Conservation (phyloP, 2,113 vertebrate species). For the Taxidea taxus region DNA sequence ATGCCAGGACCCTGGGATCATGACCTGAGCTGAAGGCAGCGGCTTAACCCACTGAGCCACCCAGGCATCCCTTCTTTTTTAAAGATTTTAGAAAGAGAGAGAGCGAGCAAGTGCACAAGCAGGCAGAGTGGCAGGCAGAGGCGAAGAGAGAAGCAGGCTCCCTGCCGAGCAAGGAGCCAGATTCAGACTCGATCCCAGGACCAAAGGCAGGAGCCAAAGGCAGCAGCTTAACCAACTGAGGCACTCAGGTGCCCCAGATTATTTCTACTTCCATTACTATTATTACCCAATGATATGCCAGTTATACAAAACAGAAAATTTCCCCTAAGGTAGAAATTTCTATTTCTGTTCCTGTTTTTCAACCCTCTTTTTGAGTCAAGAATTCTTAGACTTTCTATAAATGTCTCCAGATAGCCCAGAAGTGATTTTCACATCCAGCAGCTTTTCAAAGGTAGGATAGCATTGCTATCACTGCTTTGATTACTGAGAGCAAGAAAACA, state of each 20-base stretch:
- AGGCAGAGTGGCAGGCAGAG: too few species aligned
- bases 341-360: not conserved
- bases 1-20: too few species aligned
- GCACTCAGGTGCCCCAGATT: not conserved
- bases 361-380: not conserved
- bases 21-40: too few species aligned
- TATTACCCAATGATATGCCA: not conserved
- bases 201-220: too few species aligned
- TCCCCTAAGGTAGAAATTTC: not conserved
- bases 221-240: not conserved
- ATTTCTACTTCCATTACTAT: not conserved
- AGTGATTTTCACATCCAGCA: not conserved
- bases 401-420: not conserved
- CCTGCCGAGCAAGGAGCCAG: too few species aligned
- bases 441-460: not conserved
- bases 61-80: too few species aligned
- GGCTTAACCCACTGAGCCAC: too few species aligned
- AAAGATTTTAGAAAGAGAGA: too few species aligned
- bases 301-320: not conserved
- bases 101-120: rapidly evolving
- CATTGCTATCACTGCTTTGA: not conserved
- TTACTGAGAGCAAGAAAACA: not conserved
- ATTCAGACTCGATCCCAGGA: too few species aligned
- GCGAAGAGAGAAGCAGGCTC: too few species aligned
- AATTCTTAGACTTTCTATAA: not conserved